Base-by-base conservation (phyloP, 2,888 invertebrate species). In the Deilephila porcellus region DNA sequence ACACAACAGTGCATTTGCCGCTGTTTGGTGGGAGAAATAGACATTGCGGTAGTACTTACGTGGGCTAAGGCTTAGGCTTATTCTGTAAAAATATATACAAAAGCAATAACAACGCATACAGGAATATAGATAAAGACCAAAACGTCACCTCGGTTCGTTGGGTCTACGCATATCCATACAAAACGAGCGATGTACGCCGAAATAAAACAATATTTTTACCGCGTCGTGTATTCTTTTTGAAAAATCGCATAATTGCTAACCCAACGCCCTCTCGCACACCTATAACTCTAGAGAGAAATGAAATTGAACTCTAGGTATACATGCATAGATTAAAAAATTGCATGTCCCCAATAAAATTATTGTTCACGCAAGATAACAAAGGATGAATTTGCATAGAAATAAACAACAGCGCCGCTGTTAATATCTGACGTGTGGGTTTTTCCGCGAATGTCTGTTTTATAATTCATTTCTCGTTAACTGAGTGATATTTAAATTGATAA, bases 321-420 rank as follows among this genome's bases (percentile, higher is more conserved):
- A 6, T 20, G 0, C 1, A 14, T 52, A 67, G 52, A 25, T 45
- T 67, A 14, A 52, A 67, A 67, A 52, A 52, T 67, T n/a, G 67
- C 52, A 17, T 67, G 25, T 7, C 52, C 6, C 45, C 52, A 67
- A 67, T 67, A 67, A 60, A 83, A 82, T 82, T 82, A 85, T 90
- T 89, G 90, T 88, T 85, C 83, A 80, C 74, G 75, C 76, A 75
- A 84, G 90, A 90, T 90, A 90, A 90, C 90, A 90, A 88, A 88
- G 87, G 86, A 82, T 79, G 82, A 86, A 91, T 91, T 91, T 91
- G 88, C 91, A 91, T 91, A 87, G 88, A 89, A 90, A 91, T 90
- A 91, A 90, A 91, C 89, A 88, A 80, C 82, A 87, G 25, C 25
- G 67, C 20, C 8, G 45, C 67, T 25, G 67, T 67, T 25, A 14